Percentiles rank a stretch among this genome's conserved stretches.
Conservation (phyloP, 1,140 invertebrate genomes). For the Tetragnatha versicolor region DNA sequence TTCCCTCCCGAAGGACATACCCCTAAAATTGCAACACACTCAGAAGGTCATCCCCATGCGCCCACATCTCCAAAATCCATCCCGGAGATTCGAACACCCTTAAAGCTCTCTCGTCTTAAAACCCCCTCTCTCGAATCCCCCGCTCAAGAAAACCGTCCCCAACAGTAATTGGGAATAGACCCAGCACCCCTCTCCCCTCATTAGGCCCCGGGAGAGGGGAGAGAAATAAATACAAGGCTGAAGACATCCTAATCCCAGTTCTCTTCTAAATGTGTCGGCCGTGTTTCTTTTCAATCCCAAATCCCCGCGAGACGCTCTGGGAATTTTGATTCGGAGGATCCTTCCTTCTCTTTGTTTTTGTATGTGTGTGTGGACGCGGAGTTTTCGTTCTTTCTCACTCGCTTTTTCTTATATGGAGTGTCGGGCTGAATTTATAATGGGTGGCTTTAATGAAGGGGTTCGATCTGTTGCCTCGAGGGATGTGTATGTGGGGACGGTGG, state of each 20-base stretch:
- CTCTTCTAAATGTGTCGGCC: conserved; percentile 51
- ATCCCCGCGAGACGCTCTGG: conserved; percentile 40
- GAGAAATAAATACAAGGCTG: conserved; percentile 52
- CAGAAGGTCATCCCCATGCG: too few species aligned
- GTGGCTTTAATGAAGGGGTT: conserved; percentile 40
- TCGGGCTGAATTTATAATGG: conserved; percentile 37
- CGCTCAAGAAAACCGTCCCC: too few species aligned
- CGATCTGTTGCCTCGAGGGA: too few species aligned
- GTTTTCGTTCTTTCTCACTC: conserved; percentile 37
- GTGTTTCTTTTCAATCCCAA: conserved; percentile 53
- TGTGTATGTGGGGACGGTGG: too few species aligned
- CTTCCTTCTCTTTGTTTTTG: conserved; percentile 42
- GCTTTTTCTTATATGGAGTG: conserved; percentile 43
- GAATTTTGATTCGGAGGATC: conserved; percentile 52
- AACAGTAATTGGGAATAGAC: too few species aligned
- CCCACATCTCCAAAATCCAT: too few species aligned
- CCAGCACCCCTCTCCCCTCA: neutral
- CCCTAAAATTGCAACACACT: too few species aligned
- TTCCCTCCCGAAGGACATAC: too few species aligned
- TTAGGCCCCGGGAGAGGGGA: neutral
- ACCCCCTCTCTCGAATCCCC: too few species aligned
- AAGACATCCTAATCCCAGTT: conserved; percentile 52
- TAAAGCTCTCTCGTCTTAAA: too few species aligned
- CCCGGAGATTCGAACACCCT: too few species aligned
- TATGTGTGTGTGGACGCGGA: conserved; percentile 31